Conservation (phyloP, 2,113 vertebrate species). For the Sus scrofa region T2T-Sscrofa CM000825.6:104033501-104034000, state of each 20-base stretch:
- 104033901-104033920: neutral
- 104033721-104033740: constrained; percentile 84
- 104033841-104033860: constrained; percentile 9
- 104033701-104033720: constrained; percentile 77
- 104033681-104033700: constrained; percentile 39
- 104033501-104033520: neutral
- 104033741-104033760: constrained; percentile 71
- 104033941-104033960: neutral
- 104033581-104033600: accelerated
- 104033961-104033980: neutral
- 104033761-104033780: constrained; percentile 80
- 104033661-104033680: neutral
- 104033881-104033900: neutral
- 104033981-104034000: neutral
- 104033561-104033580: neutral
- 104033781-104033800: constrained; percentile 57
- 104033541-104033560: neutral
- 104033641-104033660: neutral
- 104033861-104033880: neutral
- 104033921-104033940: neutral
- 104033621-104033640: neutral
- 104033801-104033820: constrained; percentile 39
- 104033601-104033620: neutral
- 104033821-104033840: constrained; percentile 47
- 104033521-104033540: neutral